Evolutionary conservation across 2,797 vertebrate species (phyloP).

Genomic region (Falco cherrug): DNA sequence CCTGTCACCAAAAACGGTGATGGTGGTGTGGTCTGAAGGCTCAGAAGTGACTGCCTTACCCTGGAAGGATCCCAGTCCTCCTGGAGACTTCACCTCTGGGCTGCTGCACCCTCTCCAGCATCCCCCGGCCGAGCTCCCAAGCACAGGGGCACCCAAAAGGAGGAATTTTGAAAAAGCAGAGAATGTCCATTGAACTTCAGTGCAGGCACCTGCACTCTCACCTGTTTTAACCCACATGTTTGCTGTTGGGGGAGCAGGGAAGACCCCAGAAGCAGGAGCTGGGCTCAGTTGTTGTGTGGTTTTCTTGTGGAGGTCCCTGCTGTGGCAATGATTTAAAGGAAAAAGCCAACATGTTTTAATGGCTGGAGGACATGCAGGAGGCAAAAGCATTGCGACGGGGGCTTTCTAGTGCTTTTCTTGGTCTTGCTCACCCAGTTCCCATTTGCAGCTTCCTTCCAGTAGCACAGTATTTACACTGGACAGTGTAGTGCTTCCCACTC

Average conservation of each 20-base stretch:
- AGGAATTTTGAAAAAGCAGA: background rate
- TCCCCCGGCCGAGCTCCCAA: background rate
- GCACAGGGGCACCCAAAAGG: background rate
- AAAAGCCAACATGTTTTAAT: background rate
- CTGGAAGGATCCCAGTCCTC: background rate
- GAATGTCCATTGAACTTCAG: background rate
- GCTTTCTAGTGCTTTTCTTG: background rate
- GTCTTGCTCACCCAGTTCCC: background rate
- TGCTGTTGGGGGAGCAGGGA: background rate
- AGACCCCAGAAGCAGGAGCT: background rate
- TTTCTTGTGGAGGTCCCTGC: background rate
- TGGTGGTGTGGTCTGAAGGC: background rate
- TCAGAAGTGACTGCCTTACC: background rate
- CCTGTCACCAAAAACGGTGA: background rate
- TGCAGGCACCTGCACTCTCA: background rate
- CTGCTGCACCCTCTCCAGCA: background rate
- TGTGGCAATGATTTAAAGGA: background rate
- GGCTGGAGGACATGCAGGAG: rapidly evolving
- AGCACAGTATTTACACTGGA: background rate
- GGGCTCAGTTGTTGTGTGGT: background rate
- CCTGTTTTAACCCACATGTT: background rate
- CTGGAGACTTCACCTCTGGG: background rate
- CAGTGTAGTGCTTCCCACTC: background rate
- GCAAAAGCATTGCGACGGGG: background rate
- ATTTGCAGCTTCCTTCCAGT: background rate